phyloP scores from a whole-genome alignment of 2,113 vertebrate genomes.

The Sprattus sprattus region DNA sequence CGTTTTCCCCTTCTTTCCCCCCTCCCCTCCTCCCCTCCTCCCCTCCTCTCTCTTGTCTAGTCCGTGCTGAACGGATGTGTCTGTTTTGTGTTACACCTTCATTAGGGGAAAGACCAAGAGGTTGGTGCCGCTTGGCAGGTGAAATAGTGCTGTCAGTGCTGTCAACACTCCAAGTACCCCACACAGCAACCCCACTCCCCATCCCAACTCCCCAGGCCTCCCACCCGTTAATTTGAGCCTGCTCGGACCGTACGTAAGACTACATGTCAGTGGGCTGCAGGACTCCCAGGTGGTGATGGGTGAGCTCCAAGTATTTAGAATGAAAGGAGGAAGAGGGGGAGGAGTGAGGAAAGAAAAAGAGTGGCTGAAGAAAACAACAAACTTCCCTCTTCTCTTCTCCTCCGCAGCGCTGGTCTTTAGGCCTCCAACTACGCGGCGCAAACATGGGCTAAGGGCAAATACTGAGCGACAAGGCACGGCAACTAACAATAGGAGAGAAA shows the following conservation, averaged over 20 bases:
- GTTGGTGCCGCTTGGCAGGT: constrained; percentile 1
- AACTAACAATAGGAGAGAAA: too few relatives aligned
- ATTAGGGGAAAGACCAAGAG: background rate
- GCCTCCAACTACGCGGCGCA: background rate
- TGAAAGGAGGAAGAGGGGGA: background rate
- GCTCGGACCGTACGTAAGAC: background rate
- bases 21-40: background rate
- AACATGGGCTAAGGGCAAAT: too few relatives aligned
- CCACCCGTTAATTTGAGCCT: background rate
- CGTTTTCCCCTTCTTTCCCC: background rate
- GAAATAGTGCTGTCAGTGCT: constrained; percentile 8
- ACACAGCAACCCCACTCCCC: too few relatives aligned
- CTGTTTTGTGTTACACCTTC: constrained; percentile 18
- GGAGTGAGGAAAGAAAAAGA: background rate
- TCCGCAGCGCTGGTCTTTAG: background rate
- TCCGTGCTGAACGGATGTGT: background rate
- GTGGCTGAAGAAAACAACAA: background rate
- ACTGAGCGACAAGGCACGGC: too few relatives aligned
- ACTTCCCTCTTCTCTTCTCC: background rate
- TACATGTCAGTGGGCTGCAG: constrained; percentile 57
- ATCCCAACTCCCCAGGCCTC: background rate
- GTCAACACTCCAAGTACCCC: constrained; percentile 11
- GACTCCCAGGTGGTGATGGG: constrained; percentile 50
- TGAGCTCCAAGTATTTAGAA: constrained; percentile 50
- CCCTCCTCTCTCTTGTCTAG: constrained; percentile 2